phyloP scores from a whole-genome alignment of 2,888 invertebrate species.

The Metellina segmentata region DNA sequence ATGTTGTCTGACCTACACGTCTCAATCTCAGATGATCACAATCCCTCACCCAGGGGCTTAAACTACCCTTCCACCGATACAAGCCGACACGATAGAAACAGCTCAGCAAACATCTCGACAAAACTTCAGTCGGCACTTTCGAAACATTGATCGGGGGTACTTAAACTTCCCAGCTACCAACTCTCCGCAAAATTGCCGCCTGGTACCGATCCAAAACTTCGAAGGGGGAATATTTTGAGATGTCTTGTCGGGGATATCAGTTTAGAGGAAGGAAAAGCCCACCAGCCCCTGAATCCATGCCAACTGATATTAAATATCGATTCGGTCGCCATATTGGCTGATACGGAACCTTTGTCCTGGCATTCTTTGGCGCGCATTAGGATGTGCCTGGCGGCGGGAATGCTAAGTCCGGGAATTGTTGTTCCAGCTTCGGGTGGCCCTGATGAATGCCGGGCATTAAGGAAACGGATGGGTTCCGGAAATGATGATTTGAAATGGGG shows the following conservation, averaged over 20 bases:
- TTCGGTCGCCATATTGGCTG: background rate
- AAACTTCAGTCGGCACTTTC: background rate
- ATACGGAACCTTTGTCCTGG: constrained; percentile 9
- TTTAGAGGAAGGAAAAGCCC: too few species aligned
- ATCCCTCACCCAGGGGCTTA: too few species aligned
- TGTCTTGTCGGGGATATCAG: background rate
- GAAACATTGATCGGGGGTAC: background rate
- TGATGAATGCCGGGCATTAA: constrained; percentile 38
- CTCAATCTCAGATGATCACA: too few species aligned
- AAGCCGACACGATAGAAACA: background rate
- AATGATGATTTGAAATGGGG: constrained; percentile 44
- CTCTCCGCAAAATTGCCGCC: background rate
- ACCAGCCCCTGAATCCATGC: too few species aligned
- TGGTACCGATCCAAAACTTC: background rate
- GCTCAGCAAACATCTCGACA: background rate
- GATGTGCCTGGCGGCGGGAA: background rate
- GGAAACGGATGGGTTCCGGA: constrained; percentile 26
- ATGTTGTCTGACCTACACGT: too few species aligned
- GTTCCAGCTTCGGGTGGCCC: background rate
- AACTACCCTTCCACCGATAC: too few species aligned
- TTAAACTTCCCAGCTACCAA: background rate
- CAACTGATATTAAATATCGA: constrained; percentile 50
- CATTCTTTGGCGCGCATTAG: background rate
- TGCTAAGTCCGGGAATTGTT: constrained; percentile 15
- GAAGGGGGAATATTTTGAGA: background rate